A percentile compares a stretch with the other conserved stretches of the same genome.
Conservation (phyloP, 2,113 vertebrate species). For the Probosciger aterrimus region DNA sequence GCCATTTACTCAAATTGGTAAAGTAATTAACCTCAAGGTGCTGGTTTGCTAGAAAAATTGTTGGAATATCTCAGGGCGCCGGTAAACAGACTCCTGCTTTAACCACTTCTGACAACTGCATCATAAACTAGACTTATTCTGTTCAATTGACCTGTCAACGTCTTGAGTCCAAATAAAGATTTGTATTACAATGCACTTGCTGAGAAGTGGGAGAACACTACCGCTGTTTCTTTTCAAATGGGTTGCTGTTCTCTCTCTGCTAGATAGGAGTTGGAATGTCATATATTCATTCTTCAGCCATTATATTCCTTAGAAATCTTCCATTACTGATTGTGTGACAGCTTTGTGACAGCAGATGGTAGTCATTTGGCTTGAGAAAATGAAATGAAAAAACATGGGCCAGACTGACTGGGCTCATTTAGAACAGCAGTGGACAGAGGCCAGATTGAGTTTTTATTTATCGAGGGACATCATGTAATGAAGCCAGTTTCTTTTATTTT, state of each 20-base stretch:
- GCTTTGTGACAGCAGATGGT: conserved; percentile 83
- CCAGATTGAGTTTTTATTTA: conserved; percentile 78
- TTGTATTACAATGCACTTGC: conserved; percentile 88
- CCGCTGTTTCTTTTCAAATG: conserved; percentile 74
- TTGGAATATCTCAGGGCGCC: conserved; percentile 85
- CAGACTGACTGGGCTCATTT: conserved; percentile 77
- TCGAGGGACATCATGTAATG: conserved; percentile 68
- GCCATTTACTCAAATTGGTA: conserved; percentile 95
- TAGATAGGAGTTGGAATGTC: conserved; percentile 67
- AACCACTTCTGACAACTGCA: conserved; percentile 91
- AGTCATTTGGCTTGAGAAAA: conserved; percentile 82
- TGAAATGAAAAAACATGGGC: conserved; percentile 76
- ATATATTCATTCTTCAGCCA: conserved; percentile 74
- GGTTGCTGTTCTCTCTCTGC: conserved; percentile 69
- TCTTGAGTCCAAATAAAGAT: conserved; percentile 92
- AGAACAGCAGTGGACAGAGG: conserved; percentile 77
- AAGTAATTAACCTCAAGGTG: conserved; percentile 95
- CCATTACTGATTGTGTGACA: conserved; percentile 78
- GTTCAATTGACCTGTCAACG: conserved; percentile 93
- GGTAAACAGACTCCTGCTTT: conserved; percentile 90
- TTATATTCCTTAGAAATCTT: conserved; percentile 81
- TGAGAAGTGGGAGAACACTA: conserved; percentile 77
- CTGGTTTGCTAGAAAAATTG: conserved; percentile 90
- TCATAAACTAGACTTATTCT: conserved; percentile 93
- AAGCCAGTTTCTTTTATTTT: conserved; percentile 64